Evolutionary conservation across 1,140 invertebrate species (phyloP), one percentile per base, ranked within the genome.

Genomic region (Reticulitermes speratus): DNA sequence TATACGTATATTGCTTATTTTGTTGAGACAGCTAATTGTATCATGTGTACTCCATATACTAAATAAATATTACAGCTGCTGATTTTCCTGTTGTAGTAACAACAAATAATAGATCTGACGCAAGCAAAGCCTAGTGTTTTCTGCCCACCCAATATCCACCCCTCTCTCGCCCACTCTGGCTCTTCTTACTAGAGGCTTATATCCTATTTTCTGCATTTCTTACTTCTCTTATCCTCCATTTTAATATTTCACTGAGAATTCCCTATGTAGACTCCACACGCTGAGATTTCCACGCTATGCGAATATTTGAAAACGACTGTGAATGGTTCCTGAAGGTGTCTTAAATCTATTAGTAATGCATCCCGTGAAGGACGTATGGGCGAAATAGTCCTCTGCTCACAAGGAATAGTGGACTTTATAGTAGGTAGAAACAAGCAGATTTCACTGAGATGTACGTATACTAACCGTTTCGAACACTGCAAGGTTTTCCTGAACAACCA

Each of bases 331-430:
- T 44, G 44, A 12, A 84, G 83, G 83, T 84, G 83, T 84, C 83
- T 84, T 84, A 84, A 84, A 84, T 84, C 83, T 84, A 84, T 84
- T 84, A 84, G 83, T 84, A 84, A 84, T 44, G 38, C 83, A 8
- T 45, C 19, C 44, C 21, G 32, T 52, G 83, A 11, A 44, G 83
- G 65, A 75, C 65, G 65, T 30, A 75, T 75, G 65, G n/a, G 65
- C 65, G 65, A 30, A 75, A 30, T 14, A 30, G 65, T n/a, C 7
- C 0, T 75, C 65, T 75, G 5, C 65, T 75, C 65, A 30, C 65
- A 75, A 8, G 65, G n/a, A 25, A 75, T 25, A 75, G 65, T 75
- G 65, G 25, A 75, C 65, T 75, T 75, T 75, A 75, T 75, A 75
- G 25, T 65, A 65, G 3, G 65, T 14, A 75, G 65, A 30, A 75